Evolutionary conservation across 2,888 invertebrate species (phyloP).

Genomic region (Drosophila merina): DNA sequence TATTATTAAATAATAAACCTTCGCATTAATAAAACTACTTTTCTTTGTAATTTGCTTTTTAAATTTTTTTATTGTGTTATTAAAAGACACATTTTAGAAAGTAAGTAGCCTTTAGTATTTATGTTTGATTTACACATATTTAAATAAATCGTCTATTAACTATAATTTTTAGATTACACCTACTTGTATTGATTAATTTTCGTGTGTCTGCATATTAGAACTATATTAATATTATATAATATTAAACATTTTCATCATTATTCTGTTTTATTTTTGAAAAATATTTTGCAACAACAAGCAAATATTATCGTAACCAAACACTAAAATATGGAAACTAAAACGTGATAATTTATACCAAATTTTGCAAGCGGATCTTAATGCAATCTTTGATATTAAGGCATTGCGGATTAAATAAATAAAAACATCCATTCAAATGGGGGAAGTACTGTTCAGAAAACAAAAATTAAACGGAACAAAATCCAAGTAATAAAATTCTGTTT

Average conservation of each 20-base stretch:
- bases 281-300: not conserved
- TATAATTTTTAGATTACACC: slow-evolving; percentile 46
- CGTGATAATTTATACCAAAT: not conserved
- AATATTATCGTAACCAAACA: not conserved
- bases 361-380: slow-evolving; percentile 6
- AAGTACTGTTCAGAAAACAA: not conserved
- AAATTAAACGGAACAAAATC: not conserved
- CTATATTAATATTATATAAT: slow-evolving; percentile 31
- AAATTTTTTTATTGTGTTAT: slow-evolving; percentile 42
- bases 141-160: slow-evolving; percentile 44
- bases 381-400: slow-evolving; percentile 15
- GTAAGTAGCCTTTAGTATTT: slow-evolving; percentile 41
- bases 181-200: slow-evolving; percentile 42
- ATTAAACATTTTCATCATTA: slow-evolving; percentile 24
- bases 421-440: not conserved
- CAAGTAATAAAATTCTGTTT: not conserved
- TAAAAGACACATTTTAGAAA: slow-evolving; percentile 42
- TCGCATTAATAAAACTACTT: not conserved
- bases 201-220: slow-evolving; percentile 29
- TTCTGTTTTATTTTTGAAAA: slow-evolving; percentile 12
- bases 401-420: not conserved
- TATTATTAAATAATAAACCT: too few species aligned
- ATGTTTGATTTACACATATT: slow-evolving; percentile 47
- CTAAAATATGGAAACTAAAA: not conserved
- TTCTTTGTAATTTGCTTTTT: slow-evolving; percentile 8